phyloP scores from a whole-genome alignment of 2,113 vertebrate species.

The Mirza zaza region DNA sequence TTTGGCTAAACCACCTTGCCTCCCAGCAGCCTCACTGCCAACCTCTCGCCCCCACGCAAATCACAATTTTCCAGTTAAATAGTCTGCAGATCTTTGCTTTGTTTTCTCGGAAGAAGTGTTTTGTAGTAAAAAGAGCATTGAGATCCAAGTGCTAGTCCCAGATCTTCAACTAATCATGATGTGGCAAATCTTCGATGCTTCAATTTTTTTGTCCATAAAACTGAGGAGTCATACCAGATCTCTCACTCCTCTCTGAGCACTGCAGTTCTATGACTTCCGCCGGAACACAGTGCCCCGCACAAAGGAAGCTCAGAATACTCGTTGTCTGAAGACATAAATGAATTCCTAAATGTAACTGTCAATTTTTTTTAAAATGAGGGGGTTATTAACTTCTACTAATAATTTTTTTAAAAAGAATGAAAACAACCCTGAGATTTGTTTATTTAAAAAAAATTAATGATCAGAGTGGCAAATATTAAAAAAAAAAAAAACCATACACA shows the following conservation, averaged over 20 bases:
- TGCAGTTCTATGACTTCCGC: background rate
- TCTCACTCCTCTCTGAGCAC: background rate
- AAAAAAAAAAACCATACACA: background rate
- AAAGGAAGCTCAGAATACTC: background rate
- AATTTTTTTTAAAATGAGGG: background rate
- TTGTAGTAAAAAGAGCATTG: background rate
- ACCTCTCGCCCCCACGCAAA: background rate
- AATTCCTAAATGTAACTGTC: background rate
- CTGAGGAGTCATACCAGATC: background rate
- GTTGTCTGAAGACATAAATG: background rate
- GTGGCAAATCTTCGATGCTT: background rate
- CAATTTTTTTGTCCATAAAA: background rate
- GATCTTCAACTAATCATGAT: background rate
- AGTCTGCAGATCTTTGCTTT: background rate
- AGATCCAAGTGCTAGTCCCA: background rate
- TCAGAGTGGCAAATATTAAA: background rate
- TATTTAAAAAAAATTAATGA: background rate
- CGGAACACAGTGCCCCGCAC: rapidly evolving
- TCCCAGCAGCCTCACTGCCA: background rate
- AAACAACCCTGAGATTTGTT: background rate
- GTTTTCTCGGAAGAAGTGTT: background rate
- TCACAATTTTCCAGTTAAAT: background rate
- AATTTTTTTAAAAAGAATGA: background rate
- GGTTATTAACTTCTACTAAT: background rate
- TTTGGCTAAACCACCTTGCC: background rate